These are phyloP conservation scores for Drosophila setosimentum DNA, from an alignment of 2,888 invertebrate species.

Conservation along the genomic window DNA sequence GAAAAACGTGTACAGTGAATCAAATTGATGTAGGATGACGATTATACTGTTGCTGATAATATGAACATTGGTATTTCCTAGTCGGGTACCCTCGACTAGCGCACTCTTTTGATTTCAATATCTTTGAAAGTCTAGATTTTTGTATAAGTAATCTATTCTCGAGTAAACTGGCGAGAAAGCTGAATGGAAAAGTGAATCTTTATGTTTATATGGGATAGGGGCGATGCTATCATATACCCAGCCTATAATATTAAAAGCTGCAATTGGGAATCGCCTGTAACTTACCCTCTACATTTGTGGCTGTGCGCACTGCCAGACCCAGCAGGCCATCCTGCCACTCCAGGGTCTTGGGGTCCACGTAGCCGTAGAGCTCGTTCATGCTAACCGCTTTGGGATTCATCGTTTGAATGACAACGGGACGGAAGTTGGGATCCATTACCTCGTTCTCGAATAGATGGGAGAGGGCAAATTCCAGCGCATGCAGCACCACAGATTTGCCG, in stretches of 20 bases:
- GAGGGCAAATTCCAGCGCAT: slow-evolving; percentile 91
- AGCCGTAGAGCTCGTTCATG: slow-evolving; percentile 95
- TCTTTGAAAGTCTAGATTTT: neutral
- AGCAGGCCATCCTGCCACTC: slow-evolving; percentile 97
- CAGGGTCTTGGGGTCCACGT: slow-evolving; percentile 92
- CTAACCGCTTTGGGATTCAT: slow-evolving; percentile 96
- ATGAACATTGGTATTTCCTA: neutral
- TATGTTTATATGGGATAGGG: neutral
- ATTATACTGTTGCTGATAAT: neutral
- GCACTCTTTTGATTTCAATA: neutral
- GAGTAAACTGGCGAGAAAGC: neutral
- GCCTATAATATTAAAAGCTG: slow-evolving; percentile 13
- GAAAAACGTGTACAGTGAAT: neutral
- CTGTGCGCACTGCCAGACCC: slow-evolving; percentile 86
- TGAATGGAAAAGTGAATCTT: neutral
- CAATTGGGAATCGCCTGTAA: neutral
- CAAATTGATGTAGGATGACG: neutral
- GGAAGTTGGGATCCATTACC: slow-evolving; percentile 88
- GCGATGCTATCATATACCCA: slow-evolving; percentile 33
- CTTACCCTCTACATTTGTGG: slow-evolving; percentile 81
- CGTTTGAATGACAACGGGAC: slow-evolving; percentile 91
- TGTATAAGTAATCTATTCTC: neutral
- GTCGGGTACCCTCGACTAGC: neutral
- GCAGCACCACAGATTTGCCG: slow-evolving; percentile 92
- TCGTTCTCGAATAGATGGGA: slow-evolving; percentile 88